Percentiles rank a stretch among this genome's conserved stretches.
Conservation (phyloP, 2,888 invertebrate species). For the Poecilobothrus nobilitatus region DNA sequence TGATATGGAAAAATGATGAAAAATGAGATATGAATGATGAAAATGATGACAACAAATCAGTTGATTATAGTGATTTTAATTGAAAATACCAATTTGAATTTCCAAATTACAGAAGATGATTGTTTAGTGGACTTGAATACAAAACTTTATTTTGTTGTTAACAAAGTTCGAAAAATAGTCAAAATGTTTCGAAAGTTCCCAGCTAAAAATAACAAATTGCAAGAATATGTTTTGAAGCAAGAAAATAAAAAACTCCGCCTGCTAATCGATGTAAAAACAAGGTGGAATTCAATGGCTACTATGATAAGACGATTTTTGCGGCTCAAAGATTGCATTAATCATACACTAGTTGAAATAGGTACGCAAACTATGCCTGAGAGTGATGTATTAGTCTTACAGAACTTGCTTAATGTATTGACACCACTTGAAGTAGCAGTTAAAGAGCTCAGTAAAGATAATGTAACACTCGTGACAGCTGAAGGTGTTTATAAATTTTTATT, state of each 20-base stretch:
- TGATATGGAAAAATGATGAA: constrained; percentile 14
- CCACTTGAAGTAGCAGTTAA: constrained; percentile 8
- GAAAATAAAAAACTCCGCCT: constrained; percentile 14
- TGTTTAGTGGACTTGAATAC: constrained; percentile 5
- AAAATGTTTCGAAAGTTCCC: constrained; percentile 11
- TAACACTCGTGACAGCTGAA: constrained; percentile 10
- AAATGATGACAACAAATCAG: neutral
- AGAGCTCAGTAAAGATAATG: constrained; percentile 9
- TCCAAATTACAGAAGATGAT: constrained; percentile 8
- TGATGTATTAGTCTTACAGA: too few species aligned
- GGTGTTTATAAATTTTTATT: constrained; percentile 12
- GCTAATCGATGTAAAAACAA: constrained; percentile 13
- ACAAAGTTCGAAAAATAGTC: too few species aligned
- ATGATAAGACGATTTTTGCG: constrained; percentile 11
- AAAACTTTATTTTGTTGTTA: neutral
- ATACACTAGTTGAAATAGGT: too few species aligned
- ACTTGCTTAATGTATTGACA: neutral
- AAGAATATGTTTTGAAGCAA: constrained; percentile 11
- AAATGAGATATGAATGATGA: neutral
- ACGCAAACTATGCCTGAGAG: too few species aligned
- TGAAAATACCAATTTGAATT: constrained; percentile 5
- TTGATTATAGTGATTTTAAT: neutral
- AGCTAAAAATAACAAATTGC: constrained; percentile 13
- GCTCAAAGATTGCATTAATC: constrained; percentile 13
- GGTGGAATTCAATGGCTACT: constrained; percentile 12